phyloP scores from a whole-genome alignment of 2,113 vertebrate genomes.

The Semicossyphus pulcher region DNA sequence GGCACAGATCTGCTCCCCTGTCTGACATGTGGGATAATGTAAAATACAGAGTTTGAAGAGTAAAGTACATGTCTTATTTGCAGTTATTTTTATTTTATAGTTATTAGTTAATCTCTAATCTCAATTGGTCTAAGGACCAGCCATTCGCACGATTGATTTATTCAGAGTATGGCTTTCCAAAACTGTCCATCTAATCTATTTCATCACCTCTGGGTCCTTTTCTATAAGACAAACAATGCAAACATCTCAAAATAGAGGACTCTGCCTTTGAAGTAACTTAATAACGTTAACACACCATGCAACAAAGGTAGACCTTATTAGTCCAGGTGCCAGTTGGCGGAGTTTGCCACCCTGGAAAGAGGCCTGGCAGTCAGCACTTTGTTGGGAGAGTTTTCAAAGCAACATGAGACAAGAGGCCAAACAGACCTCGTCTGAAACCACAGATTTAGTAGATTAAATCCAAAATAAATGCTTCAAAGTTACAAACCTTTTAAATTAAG shows the following conservation, averaged over 20 bases:
- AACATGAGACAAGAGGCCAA: constrained; percentile 39
- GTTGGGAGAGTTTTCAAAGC: constrained; percentile 8
- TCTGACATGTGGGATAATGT: not conserved
- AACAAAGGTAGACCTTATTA: constrained; percentile 6
- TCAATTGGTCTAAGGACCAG: no score
- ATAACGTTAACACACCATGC: constrained; percentile 1
- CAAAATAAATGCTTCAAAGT: not conserved
- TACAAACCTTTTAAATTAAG: not conserved
- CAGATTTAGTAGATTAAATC: not conserved
- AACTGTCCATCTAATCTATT: not conserved
- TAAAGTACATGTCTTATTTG: no score
- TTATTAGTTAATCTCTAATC: not conserved
- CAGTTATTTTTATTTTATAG: no score
- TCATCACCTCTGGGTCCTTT: not conserved
- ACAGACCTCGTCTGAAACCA: not conserved
- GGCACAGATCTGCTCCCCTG: no score
- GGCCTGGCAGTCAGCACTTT: constrained; percentile 7
- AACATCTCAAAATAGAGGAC: not conserved
- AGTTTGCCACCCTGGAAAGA: constrained; percentile 22
- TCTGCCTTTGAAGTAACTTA: constrained; percentile 19
- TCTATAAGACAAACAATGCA: not conserved
- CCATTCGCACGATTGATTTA: no score
- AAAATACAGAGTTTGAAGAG: not conserved
- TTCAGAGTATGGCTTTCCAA: no score
- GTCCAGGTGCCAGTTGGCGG: constrained; percentile 20